Conservation (phyloP, 30 jellyfish, hydroid and myxozoan species). For the Pelagia noctiluca region DNA sequence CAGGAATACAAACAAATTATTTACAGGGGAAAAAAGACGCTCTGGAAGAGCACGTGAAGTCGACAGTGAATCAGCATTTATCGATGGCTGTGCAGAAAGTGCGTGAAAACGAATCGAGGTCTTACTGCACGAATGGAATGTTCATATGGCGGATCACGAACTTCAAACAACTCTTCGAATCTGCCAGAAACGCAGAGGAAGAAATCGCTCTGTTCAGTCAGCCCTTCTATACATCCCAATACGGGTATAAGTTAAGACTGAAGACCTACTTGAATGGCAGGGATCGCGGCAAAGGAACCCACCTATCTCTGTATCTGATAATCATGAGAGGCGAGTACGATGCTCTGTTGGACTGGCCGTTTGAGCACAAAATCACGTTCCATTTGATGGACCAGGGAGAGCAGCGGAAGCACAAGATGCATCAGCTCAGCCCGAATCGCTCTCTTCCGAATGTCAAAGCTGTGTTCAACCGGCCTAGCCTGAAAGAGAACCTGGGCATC, state of each 20-base stretch:
- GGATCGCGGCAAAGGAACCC: conserved; percentile 98
- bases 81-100: conserved; percentile 92
- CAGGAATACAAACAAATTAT: background rate
- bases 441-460: conserved; percentile 96
- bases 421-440: conserved; percentile 95
- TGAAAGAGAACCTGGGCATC: conserved; percentile 90
- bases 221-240: conserved; percentile 96
- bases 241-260: conserved; percentile 86
- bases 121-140: conserved; percentile 86
- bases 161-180: conserved; percentile 85
- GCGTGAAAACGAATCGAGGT: conserved; percentile 91
- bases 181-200: conserved; percentile 87
- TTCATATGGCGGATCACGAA: conserved; percentile 86
- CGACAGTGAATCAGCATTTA: conserved; percentile 79
- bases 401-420: conserved; percentile 90
- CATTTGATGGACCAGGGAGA: conserved; percentile 90
- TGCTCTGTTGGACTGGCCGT: conserved; percentile 94
- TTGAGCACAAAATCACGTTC: conserved; percentile 89
- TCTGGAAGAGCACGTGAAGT: conserved; percentile 74
- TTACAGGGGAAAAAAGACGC: conserved; percentile 87
- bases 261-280: conserved; percentile 93
- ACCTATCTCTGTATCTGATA: conserved; percentile 85
- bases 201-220: conserved; percentile 91
- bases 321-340: conserved; percentile 97
- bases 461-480: conserved; percentile 89